Evolutionary conservation across 2,797 vertebrate genomes (phyloP).

Genomic region (Sebastes jordani): DNA sequence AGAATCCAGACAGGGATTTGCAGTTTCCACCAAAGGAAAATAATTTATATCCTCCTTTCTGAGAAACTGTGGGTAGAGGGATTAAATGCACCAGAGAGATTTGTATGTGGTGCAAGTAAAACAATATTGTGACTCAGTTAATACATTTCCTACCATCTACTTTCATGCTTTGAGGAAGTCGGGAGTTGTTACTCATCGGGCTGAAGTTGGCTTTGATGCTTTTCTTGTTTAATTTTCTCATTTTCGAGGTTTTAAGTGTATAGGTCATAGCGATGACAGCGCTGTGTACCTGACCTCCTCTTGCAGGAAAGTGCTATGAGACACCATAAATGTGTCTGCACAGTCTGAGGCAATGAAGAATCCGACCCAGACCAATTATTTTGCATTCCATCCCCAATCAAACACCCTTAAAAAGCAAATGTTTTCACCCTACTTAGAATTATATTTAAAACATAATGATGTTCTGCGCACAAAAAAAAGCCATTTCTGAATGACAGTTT

Average conservation of each 20-base stretch:
- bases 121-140: conserved; percentile 82
- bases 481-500: conserved; percentile 62
- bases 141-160: conserved; percentile 73
- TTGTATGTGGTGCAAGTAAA: conserved; percentile 81
- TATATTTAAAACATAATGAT: conserved; percentile 56
- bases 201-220: conserved; percentile 70
- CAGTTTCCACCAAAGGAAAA: conserved; percentile 84
- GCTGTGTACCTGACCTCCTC: conserved; percentile 40
- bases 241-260: conserved; percentile 47
- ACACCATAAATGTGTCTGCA: conserved; percentile 28
- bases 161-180: conserved; percentile 73
- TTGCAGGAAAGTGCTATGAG: conserved; percentile 1
- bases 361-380: conserved; percentile 59
- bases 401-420: conserved; percentile 46
- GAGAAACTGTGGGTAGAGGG: conserved; percentile 83
- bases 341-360: conserved; percentile 23
- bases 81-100: conserved; percentile 83
- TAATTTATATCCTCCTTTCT: conserved; percentile 85
- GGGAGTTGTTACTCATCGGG: conserved; percentile 65
- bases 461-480: conserved; percentile 11
- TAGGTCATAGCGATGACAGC: conserved; percentile 44
- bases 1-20: conserved; percentile 87
- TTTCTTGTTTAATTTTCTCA: conserved; percentile 64
- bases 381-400: conserved; percentile 36
- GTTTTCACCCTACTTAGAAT: conserved; percentile 42